A percentile compares a stretch with the other conserved stretches of the same genome.
Conservation (phyloP, 2,113 vertebrate species). For the Cyprinodon variegatus region DNA sequence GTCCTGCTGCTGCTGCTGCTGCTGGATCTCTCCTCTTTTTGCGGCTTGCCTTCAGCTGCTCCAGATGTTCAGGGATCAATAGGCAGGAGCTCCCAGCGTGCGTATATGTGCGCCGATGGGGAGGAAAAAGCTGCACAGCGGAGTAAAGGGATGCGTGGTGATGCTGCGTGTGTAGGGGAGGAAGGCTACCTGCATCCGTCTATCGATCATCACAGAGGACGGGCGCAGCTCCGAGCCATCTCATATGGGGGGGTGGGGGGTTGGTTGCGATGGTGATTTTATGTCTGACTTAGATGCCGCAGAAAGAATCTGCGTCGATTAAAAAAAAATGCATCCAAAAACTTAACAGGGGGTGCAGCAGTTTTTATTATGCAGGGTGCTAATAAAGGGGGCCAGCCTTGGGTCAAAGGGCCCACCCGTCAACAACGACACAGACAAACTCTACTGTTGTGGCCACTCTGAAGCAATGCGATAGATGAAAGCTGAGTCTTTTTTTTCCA, state of each 20-base stretch:
- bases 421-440: constrained; percentile 30
- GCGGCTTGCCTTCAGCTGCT: constrained; percentile 62
- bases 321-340: not conserved
- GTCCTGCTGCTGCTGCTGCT: constrained; percentile 57
- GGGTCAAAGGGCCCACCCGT: constrained; percentile 14
- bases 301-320: not conserved
- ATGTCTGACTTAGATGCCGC: constrained; percentile 25
- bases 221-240: constrained; percentile 56
- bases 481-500: constrained; percentile 26
- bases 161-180: constrained; percentile 68
- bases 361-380: not conserved
- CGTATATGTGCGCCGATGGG: constrained; percentile 49
- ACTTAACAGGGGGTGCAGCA: not conserved
- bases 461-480: constrained; percentile 43
- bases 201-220: constrained; percentile 75
- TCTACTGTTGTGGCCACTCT: constrained; percentile 45
- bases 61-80: constrained; percentile 74
- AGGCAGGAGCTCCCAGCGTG: constrained; percentile 46
- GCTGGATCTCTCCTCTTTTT: constrained; percentile 47
- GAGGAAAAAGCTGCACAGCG: constrained; percentile 51
- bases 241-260: constrained; percentile 21
- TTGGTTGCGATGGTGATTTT: constrained; percentile 33
- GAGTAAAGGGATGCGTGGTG: constrained; percentile 67
- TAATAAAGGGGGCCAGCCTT: constrained; percentile 1
- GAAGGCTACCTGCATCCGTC: constrained; percentile 75